Conservation (phyloP, 2,888 invertebrate species). For the Lymantria dispar region DNA sequence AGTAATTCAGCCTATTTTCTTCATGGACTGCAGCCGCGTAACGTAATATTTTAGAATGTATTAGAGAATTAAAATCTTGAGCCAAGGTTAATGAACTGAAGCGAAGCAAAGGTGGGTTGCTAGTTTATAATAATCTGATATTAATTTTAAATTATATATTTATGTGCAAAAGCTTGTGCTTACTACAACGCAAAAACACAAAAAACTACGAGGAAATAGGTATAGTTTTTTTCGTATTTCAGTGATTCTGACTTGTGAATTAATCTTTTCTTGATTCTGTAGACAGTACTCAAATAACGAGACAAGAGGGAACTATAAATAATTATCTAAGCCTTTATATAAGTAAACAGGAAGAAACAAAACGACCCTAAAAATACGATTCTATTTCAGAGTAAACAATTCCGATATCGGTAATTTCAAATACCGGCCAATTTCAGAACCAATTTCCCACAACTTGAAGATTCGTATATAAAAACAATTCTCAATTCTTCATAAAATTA, state of each 20-base stretch:
- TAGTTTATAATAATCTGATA: too few relatives aligned
- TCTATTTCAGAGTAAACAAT: slow-evolving; percentile 15
- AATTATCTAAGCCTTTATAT: background rate
- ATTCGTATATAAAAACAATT: slow-evolving; percentile 30
- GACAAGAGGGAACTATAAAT: background rate
- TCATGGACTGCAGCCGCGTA: too few relatives aligned
- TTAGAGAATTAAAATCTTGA: too few relatives aligned
- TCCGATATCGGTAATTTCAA: slow-evolving; percentile 7
- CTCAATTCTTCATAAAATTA: slow-evolving; percentile 35
- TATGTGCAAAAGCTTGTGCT: too few relatives aligned
- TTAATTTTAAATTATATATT: too few relatives aligned
- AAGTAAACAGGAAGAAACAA: slow-evolving; percentile 1
- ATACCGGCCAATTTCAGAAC: slow-evolving; percentile 16
- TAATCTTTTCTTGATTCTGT: too few relatives aligned
- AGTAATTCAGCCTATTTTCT: too few relatives aligned
- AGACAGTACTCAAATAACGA: background rate
- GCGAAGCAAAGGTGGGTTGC: too few relatives aligned
- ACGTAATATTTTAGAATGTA: too few relatives aligned
- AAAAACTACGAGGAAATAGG: too few relatives aligned
- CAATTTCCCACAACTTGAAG: slow-evolving; percentile 19
- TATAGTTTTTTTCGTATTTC: background rate
- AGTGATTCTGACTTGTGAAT: background rate
- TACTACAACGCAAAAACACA: too few relatives aligned
- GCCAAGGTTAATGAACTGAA: too few relatives aligned
- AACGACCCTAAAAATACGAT: background rate